Evolutionary conservation across 2,888 invertebrate species (phyloP).

Genomic region (Tiphia femorata): DNA sequence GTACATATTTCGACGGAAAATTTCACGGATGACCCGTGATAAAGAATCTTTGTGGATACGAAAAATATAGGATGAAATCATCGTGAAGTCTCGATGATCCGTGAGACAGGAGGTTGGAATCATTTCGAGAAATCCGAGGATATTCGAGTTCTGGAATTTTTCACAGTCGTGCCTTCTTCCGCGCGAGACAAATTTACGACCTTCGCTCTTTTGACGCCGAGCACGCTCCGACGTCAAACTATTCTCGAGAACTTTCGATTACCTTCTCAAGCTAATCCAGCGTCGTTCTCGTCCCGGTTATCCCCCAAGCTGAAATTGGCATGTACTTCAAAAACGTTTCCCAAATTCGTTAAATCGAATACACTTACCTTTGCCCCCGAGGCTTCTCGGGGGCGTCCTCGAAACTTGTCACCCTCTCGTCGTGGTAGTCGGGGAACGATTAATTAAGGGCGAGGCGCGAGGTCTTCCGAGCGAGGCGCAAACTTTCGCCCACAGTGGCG

Average conservation of each 20-base stretch:
- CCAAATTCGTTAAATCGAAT: slow-evolving; percentile 34
- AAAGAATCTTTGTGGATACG: no score
- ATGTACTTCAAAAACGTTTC: neutral
- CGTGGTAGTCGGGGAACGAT: slow-evolving; percentile 27
- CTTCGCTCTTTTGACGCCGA: no score
- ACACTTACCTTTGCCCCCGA: slow-evolving; percentile 39
- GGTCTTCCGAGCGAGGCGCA: slow-evolving; percentile 23
- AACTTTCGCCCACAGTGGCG: slow-evolving; percentile 33
- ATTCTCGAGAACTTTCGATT: no score
- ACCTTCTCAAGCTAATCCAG: no score
- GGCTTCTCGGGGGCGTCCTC: slow-evolving; percentile 10
- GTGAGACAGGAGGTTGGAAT: neutral
- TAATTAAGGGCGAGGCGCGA: slow-evolving; percentile 43
- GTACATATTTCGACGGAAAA: no score
- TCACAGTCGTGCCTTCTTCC: no score
- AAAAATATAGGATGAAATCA: no score
- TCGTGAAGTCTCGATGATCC: no score
- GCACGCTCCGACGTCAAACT: no score
- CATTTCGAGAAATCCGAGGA: neutral
- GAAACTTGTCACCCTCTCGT: slow-evolving; percentile 29
- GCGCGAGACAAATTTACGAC: no score
- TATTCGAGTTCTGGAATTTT: no score
- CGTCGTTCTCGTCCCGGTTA: neutral
- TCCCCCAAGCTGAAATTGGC: neutral
- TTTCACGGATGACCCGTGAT: no score